Evolutionary conservation across 2,888 invertebrate species (phyloP), one percentile per base, ranked within the genome.

Genomic region (Tipula helvola): DNA sequence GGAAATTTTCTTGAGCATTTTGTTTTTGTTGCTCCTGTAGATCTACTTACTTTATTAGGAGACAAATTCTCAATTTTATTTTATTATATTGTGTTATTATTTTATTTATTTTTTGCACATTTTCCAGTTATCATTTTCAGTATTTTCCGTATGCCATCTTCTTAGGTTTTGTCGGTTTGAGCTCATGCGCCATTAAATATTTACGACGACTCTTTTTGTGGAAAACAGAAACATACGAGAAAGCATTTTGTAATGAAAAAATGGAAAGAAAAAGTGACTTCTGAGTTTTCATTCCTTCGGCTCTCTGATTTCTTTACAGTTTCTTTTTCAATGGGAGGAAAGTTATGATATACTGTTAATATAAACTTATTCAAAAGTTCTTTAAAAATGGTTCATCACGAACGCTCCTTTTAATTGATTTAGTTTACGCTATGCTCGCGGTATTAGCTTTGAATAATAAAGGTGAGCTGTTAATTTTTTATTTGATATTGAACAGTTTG

Each of bases 41-140:
- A 84, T 84, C 39, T 84, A 84, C 84, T 84, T 84, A 84, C 84
- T 84, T 84, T 84, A 84, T 84, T 84, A 84, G 84, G 84, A 71
- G 71, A 71, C 71, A 71, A 71, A 28, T 71, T 71, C 71, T 71
- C 71, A 71, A 71, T 71, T 71, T 71, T 71, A 71, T 71, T 71
- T 71, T 71, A 71, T 71, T 71, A 71, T 71, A 28, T 71, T 71
- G 71, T 71, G 71, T 28, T 71, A 28, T 71, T 71, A 3, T 71
- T 71, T 71, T 12, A 10, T 13, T 28, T 71, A 16, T 57, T 57
- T n/a, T 57, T 18, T 57, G 18, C 18, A 71, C 28, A 71, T 57
- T 18, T 18, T 18, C 71, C 71, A 71, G 71, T 71, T 71, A 71
- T 28, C 71, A 71, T 28, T 71, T 71, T 71, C 28, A 71, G 71